Base-by-base conservation (phyloP, 1,140 invertebrate species). In the Galleria mellonella region DNA sequence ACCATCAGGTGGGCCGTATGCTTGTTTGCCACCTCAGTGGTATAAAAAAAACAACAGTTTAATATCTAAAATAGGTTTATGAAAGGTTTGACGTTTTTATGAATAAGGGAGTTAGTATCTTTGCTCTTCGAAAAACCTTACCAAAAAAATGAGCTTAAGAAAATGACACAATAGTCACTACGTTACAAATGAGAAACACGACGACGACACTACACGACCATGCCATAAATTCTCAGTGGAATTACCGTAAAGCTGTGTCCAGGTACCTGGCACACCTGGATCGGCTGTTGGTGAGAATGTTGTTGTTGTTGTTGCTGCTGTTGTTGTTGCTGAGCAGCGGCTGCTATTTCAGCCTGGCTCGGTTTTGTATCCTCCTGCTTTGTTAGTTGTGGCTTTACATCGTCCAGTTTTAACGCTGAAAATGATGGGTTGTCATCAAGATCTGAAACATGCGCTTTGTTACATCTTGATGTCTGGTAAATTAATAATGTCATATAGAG, bases 301-400 rank as follows among this genome's bases (percentile, higher is more conserved):
- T 88, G 85, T 43, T 86, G 82, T 35, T 77, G 67, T 29, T 75
- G 68, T 12, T 64, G 63, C 29, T 58, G 61, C 23, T 53, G 62
- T 17, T 57, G 58, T 37, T 62, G 57, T 13, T 64, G 56, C 31
- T 72, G 63, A 27, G 76, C 73, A 11, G 51, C 63, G 61, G 86
- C 72, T 51, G 89, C 83, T 39, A 87, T 87, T 43, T 87, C 86
- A 6, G 84, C 83, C 43, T 86, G 81, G 44, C 78, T 87, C 32
- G 86, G 86, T 43, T 87, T 87, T 4, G 86, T 87, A 55, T 87
- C 86, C 61, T 87, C 86, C 62, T 87, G 86, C 46, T 86, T 85
- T 10, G 75, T 73, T 39, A 86, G 59, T 67, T 86, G 83, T 3
- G 86, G 86, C 40, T 87, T 87, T 10, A 87, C 86, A 53, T 87